These are phyloP conservation scores for Leptinotarsa tumamoca DNA, from an alignment of 2,888 invertebrate genomes.

Conservation along the genomic window DNA sequence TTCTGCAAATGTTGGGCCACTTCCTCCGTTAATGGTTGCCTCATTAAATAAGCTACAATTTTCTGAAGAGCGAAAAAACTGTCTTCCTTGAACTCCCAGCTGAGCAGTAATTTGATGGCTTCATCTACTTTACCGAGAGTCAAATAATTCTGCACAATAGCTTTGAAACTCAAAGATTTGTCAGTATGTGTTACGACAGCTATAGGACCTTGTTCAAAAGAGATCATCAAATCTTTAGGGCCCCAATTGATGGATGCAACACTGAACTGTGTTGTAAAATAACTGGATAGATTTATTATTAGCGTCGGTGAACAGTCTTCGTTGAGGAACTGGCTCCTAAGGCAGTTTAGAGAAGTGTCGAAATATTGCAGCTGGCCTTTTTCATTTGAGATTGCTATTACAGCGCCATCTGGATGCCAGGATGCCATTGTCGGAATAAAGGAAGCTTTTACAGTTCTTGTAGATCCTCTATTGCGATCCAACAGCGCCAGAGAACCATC, in stretches of 20 bases:
- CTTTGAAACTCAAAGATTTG: constrained; percentile 56
- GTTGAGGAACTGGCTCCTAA: constrained; percentile 75
- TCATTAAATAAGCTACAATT: constrained; percentile 76
- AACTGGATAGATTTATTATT: constrained; percentile 74
- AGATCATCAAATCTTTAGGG: constrained; percentile 67
- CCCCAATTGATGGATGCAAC: constrained; percentile 62
- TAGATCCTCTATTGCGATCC: constrained; percentile 80
- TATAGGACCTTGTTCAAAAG: constrained; percentile 75
- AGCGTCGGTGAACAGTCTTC: constrained; percentile 75
- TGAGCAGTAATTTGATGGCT: constrained; percentile 74
- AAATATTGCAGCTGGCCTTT: constrained; percentile 81
- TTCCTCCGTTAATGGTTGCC: constrained; percentile 71
- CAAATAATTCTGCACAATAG: constrained; percentile 70
- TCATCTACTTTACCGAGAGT: constrained; percentile 74
- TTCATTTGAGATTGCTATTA: constrained; percentile 78
- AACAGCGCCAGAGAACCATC: constrained; percentile 86
- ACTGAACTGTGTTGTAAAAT: constrained; percentile 67
- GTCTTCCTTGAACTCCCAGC: constrained; percentile 80
- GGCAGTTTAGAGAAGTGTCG: constrained; percentile 77
- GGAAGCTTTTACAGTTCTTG: constrained; percentile 80
- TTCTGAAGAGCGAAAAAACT: constrained; percentile 82
- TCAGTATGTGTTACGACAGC: constrained; percentile 60
- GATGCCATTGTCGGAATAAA: constrained; percentile 81
- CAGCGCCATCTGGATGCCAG: constrained; percentile 80
- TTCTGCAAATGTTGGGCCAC: constrained; percentile 78